These are phyloP conservation scores for Aphidius gifuensis DNA, from an alignment of 1,140 invertebrate genomes.

Conservation along the genomic window DNA sequence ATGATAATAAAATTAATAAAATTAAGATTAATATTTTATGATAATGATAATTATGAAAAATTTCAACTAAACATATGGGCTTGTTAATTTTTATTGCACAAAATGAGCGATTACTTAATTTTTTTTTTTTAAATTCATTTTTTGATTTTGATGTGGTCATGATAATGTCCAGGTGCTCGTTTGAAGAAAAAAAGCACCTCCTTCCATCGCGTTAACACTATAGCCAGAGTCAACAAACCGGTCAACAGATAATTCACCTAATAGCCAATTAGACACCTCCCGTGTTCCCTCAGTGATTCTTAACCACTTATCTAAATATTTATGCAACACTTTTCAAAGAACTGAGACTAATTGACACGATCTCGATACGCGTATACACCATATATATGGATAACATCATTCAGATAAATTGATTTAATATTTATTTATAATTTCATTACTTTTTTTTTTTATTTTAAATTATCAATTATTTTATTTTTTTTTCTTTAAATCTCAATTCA, in stretches of 20 bases:
- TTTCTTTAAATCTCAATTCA: too few relatives aligned
- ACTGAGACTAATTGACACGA: conserved; percentile 23
- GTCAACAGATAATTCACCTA: conserved; percentile 27
- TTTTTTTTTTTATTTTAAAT: too few relatives aligned
- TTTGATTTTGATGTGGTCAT: conserved; percentile 1
- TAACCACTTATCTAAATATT: conserved; percentile 25
- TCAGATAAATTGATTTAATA: too few relatives aligned
- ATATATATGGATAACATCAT: too few relatives aligned
- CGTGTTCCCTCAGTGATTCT: conserved; percentile 17
- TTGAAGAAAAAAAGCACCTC: too few relatives aligned
- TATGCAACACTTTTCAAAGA: conserved; percentile 22
- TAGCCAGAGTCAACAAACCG: not conserved
- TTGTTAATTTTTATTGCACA: not conserved
- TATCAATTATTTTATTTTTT: too few relatives aligned
- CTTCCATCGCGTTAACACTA: too few relatives aligned
- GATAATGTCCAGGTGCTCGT: conserved; percentile 22
- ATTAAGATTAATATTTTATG: too few relatives aligned
- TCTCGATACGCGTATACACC: not conserved
- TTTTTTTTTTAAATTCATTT: conserved; percentile 3
- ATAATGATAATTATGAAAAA: too few relatives aligned
- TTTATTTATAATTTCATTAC: too few relatives aligned
- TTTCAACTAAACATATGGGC: too few relatives aligned
- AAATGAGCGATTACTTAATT: not conserved
- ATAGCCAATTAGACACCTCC: conserved; percentile 28
- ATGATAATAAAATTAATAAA: too few relatives aligned